Evolutionary conservation across 2,888 invertebrate genomes (phyloP).

Genomic region (Kryphioiulus occultus): DNA sequence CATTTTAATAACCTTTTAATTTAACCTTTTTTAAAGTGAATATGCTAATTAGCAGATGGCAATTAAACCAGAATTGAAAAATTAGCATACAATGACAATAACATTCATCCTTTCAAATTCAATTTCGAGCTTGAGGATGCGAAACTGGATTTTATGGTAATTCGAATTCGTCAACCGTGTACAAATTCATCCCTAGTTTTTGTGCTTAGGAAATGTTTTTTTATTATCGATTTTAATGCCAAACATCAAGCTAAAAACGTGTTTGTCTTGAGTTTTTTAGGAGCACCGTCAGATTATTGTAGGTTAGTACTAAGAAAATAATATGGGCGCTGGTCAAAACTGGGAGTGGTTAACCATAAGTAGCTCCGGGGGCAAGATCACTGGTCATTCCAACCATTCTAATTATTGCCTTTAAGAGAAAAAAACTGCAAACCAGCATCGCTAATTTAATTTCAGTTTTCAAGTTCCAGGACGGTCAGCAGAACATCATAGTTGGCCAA

Average conservation of each 20-base stretch:
- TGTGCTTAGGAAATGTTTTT: background rate
- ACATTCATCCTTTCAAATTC: background rate
- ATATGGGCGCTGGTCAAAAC: background rate
- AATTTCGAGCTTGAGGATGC: conserved; percentile 5
- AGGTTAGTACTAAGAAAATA: conserved; percentile 5
- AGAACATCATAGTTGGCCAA: background rate
- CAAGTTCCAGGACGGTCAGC: background rate
- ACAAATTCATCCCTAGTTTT: background rate
- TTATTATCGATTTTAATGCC: background rate
- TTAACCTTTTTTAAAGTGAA: background rate
- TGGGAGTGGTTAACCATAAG: background rate
- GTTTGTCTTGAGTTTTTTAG: background rate
- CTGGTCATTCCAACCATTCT: background rate
- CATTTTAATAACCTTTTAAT: background rate
- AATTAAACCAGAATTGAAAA: background rate
- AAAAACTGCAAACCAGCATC: background rate
- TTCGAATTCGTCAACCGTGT: background rate
- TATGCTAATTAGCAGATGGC: background rate
- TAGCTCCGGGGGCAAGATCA: background rate
- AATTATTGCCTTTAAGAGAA: background rate
- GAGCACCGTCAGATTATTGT: background rate
- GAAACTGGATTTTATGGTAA: background rate
- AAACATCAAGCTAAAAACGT: background rate
- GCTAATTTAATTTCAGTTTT: background rate
- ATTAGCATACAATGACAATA: background rate